These are phyloP conservation scores for Calephelis nemesis DNA, from an alignment of 1,140 invertebrate species.

Conservation along the genomic window DNA sequence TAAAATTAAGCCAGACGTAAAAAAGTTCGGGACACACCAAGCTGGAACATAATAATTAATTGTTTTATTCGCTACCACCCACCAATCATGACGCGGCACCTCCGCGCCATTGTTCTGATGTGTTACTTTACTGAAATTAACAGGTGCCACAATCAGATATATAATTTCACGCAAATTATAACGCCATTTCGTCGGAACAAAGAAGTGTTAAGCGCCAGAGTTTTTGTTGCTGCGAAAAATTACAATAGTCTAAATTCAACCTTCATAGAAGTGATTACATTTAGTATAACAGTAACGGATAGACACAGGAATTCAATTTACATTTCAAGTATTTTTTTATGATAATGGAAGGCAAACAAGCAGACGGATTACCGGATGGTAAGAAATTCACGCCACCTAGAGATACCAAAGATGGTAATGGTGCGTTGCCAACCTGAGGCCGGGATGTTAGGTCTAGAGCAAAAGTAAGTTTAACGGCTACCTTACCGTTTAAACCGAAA, in stretches of 20 bases:
- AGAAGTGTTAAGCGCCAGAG: slow-evolving; percentile 18
- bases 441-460: no score
- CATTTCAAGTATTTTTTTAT: no score
- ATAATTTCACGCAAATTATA: slow-evolving; percentile 62
- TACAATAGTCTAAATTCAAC: neutral
- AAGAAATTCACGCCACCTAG: no score
- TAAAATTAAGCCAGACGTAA: no score
- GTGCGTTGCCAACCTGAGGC: no score
- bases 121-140: slow-evolving; percentile 52
- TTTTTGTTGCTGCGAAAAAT: slow-evolving; percentile 12
- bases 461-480: no score
- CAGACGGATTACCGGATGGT: no score
- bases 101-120: slow-evolving; percentile 39
- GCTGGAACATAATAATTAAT: slow-evolving; percentile 19
- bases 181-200: slow-evolving; percentile 38
- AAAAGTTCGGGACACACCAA: neutral
- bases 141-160: slow-evolving; percentile 41
- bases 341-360: no score
- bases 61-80: slow-evolving; percentile 24
- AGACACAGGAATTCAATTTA: no score
- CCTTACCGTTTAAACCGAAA: no score
- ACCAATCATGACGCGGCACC: slow-evolving; percentile 27
- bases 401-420: no score
- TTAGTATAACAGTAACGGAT: neutral
- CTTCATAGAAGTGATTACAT: neutral